Base-by-base conservation (phyloP, 2,888 invertebrate genomes). In the Caenorhabditis sp. region DNA sequence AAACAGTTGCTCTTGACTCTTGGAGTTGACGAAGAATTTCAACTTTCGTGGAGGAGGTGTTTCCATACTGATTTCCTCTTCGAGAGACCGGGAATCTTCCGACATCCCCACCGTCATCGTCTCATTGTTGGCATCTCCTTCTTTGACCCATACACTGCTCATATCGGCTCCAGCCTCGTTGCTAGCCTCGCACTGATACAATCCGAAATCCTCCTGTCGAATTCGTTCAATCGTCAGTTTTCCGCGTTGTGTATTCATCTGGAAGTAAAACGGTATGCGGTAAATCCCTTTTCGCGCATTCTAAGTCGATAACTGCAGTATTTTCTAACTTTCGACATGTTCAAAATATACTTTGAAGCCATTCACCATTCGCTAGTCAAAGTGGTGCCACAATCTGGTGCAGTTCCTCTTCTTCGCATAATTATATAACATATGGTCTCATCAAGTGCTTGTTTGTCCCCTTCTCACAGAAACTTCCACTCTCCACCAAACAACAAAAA, bases 91-190 rank as follows among this genome's bases (percentile, higher is more conserved):
- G 24, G 47, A 63, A 35, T 79, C 79, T 63, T 82, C 72, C 12
- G 66, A 84, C 72, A 74, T 80, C 56, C 19, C 49, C 19, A 68
- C 14, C 1, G 44, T 14, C 8, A 56, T 5, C 4, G 75, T 77
- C 6, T 73, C 77, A 47, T 47, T 47, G 22, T 82, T 74, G 4
- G 26, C 35, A 31, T 84, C 73, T 4, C 86, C 88, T 69, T 88
- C 88, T 69, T 85, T 80, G 12, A 91, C 63, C 89, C 89, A 97
- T 1, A 97, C 96, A 88, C 95, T 95, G 85, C 95, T 95, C 5
- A 96, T 96, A 72, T 95, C 95, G 93, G 96, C 96, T 14, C 98
- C 98, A 1, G 96, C 98, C 90, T 95, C 95, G 92, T 97, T 98
- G 73, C 94, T 94, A 0, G 96, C 96, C 90, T 97, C 95, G 93